Conservation (phyloP, 2,113 vertebrate species). For the Taurulus bubalis region DNA sequence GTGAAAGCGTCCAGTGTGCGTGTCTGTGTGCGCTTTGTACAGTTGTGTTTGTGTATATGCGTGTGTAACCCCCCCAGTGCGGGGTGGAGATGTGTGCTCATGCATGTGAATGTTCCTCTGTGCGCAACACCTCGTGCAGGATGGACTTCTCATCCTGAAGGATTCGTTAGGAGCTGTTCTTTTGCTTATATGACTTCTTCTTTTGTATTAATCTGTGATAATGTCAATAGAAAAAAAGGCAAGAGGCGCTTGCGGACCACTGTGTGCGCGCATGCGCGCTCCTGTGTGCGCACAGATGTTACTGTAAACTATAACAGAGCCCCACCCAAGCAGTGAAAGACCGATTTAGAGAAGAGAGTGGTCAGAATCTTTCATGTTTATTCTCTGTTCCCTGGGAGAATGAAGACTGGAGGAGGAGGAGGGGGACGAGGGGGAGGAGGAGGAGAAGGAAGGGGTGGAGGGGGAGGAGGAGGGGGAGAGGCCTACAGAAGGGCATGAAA, state of each 20-base stretch:
- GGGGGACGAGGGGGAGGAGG: constrained; percentile 21
- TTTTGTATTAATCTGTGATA: neutral
- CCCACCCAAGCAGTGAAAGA: constrained; percentile 60
- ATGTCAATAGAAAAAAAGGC: neutral
- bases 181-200: no score
- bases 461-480: constrained; percentile 23
- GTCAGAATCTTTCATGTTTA: constrained; percentile 46
- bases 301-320: constrained; percentile 42
- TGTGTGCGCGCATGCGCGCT: constrained; percentile 14
- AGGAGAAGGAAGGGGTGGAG: constrained; percentile 26
- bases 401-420: neutral
- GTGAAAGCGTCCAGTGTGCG: constrained; percentile 80
- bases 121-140: constrained; percentile 33
- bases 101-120: constrained; percentile 68
- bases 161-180: neutral
- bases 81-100: constrained; percentile 60
- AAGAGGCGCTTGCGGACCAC: neutral
- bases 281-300: constrained; percentile 47
- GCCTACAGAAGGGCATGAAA: constrained; percentile 68
- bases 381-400: constrained; percentile 55
- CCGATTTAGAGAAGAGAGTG: constrained; percentile 54
- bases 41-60: constrained; percentile 72
- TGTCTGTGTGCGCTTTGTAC: constrained; percentile 74
- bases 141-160: constrained; percentile 5
- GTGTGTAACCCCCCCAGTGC: no score